Conservation (phyloP, 2,888 invertebrate species). For the Dynastes grantii region DNA sequence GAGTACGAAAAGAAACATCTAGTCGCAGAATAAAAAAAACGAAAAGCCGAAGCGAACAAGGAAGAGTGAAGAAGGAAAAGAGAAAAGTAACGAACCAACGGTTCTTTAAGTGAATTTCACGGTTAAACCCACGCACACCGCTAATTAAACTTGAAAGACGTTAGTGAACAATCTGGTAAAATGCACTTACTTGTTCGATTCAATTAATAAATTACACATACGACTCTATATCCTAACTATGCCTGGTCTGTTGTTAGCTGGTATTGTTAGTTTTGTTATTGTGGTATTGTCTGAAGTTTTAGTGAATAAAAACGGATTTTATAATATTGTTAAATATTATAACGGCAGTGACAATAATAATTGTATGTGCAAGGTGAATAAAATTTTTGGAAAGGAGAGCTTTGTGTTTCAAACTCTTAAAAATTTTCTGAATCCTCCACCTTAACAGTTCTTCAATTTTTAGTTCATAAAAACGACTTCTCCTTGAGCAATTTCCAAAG, state of each 20-base stretch:
- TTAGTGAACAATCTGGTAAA: constrained; percentile 51
- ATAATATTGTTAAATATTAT: not conserved
- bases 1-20: constrained; percentile 30
- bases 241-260: not conserved
- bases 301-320: not conserved
- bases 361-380: too few relatives aligned
- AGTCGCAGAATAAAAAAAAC: constrained; percentile 24
- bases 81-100: constrained; percentile 43
- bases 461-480: too few relatives aligned
- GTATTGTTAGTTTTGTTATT: constrained; percentile 22
- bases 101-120: constrained; percentile 53
- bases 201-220: constrained; percentile 51
- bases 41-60: constrained; percentile 27
- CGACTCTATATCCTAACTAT: constrained; percentile 41
- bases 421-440: too few relatives aligned
- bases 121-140: constrained; percentile 52
- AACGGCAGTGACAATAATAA: too few relatives aligned
- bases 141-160: constrained; percentile 52
- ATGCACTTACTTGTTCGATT: constrained; percentile 48
- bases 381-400: too few relatives aligned
- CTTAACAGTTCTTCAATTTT: too few relatives aligned
- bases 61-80: constrained; percentile 36
- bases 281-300: constrained; percentile 5
- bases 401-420: too few relatives aligned
- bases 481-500: too few relatives aligned